Percentiles rank a stretch among this genome's conserved stretches.
phyloP scores from a whole-genome alignment of 2,113 vertebrate genomes.

The Panthera uncia region DNA sequence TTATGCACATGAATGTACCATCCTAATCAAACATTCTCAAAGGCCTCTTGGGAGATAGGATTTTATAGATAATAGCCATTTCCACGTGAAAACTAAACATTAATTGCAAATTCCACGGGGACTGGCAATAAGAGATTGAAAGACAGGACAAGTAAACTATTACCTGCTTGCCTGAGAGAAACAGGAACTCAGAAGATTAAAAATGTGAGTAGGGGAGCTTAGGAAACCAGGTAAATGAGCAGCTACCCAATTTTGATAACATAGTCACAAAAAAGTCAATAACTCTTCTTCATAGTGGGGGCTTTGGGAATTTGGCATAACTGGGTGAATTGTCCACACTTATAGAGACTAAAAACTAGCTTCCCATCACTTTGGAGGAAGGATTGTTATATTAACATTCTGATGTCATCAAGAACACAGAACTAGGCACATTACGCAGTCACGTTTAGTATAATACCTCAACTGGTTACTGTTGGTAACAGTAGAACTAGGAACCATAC shows the following conservation, averaged over 20 bases:
- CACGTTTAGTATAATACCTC: neutral
- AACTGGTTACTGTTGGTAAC: neutral
- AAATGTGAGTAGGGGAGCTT: neutral
- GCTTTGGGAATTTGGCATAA: neutral
- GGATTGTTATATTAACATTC: neutral
- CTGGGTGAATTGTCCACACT: neutral
- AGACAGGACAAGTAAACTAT: neutral
- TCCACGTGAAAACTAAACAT: neutral
- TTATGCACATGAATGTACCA: neutral
- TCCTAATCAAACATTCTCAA: neutral
- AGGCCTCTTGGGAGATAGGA: neutral
- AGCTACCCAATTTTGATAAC: neutral
- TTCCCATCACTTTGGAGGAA: neutral
- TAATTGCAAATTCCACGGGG: neutral
- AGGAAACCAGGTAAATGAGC: neutral
- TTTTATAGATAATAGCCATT: neutral
- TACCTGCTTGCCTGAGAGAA: neutral
- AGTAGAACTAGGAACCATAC: neutral
- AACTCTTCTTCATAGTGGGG: neutral
- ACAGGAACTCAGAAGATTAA: neutral
- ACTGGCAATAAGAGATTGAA: neutral
- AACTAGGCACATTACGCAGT: neutral
- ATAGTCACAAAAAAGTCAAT: neutral
- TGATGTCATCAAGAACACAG: neutral
- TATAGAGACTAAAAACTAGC: neutral